A percentile compares a stretch with the other conserved stretches of the same genome.
phyloP scores from a whole-genome alignment of 1,140 invertebrate species.

The Drosophila simulans region DNA sequence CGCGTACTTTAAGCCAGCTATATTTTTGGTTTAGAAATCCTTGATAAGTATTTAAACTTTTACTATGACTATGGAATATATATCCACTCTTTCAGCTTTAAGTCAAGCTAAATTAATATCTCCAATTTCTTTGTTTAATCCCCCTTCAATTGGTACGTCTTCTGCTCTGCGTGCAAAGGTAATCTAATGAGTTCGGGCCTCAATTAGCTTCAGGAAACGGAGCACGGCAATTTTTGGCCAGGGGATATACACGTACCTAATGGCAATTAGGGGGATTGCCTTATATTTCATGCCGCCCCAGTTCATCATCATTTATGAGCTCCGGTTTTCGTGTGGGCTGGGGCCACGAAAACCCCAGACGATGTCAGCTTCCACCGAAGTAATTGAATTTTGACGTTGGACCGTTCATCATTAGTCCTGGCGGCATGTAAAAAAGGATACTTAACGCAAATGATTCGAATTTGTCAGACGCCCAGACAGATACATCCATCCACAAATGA shows the following conservation, averaged over 20 bases:
- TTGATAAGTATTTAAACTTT: too few species aligned
- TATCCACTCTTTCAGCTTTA: constrained; percentile 7
- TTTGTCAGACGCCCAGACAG: constrained; percentile 54
- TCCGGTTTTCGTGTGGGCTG: background rate
- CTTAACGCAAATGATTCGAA: constrained; percentile 65
- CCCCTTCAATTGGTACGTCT: background rate
- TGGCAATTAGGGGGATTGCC: constrained; percentile 79
- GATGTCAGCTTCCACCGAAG: constrained; percentile 23
- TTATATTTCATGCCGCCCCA: constrained; percentile 68
- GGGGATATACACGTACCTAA: constrained; percentile 53
- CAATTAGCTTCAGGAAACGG: constrained; percentile 55
- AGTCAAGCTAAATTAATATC: constrained; percentile 5
- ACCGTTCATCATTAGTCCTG: constrained; percentile 62
- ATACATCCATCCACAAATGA: constrained; percentile 61
- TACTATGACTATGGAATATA: too few species aligned
- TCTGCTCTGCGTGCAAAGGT: constrained; percentile 25
- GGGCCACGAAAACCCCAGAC: background rate
- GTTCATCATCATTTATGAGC: constrained; percentile 77
- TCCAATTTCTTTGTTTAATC: background rate
- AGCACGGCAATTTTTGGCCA: constrained; percentile 24
- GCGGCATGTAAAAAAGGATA: constrained; percentile 56
- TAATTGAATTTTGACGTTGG: constrained; percentile 77
- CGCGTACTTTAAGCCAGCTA: too few species aligned
- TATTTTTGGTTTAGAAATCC: too few species aligned
- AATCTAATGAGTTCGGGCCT: constrained; percentile 69